Evolutionary conservation across 2,797 vertebrate species (phyloP).

Genomic region (Xiphophorus birchmanni): DNA sequence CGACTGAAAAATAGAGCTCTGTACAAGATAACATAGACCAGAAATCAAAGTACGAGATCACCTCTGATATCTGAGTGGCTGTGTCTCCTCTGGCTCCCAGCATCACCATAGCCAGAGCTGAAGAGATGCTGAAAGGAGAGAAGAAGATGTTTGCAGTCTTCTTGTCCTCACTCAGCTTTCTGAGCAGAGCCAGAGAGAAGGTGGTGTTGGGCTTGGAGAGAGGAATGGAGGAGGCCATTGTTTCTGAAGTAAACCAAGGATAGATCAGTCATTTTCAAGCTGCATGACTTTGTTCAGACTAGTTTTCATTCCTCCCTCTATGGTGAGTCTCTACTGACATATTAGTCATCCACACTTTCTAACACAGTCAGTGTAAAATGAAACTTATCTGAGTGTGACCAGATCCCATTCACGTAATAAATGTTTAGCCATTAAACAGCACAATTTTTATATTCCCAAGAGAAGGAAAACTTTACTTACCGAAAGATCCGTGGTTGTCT

Average conservation of each 20-base stretch:
- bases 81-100: slow-evolving; percentile 86
- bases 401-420: not conserved
- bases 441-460: not conserved
- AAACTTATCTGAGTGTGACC: not conserved
- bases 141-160: slow-evolving; percentile 82
- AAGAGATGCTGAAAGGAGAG: slow-evolving; percentile 85
- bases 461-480: not conserved
- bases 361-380: not conserved
- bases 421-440: not conserved
- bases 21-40: not conserved
- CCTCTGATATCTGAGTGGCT: slow-evolving; percentile 85
- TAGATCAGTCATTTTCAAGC: not conserved
- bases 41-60: slow-evolving; percentile 7
- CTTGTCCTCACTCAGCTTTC: slow-evolving; percentile 69
- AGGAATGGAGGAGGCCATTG: slow-evolving; percentile 17
- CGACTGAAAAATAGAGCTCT: not conserved
- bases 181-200: slow-evolving; percentile 82
- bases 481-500: not conserved
- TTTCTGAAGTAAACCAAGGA: slow-evolving; percentile 5
- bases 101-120: slow-evolving; percentile 86
- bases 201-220: slow-evolving; percentile 71
- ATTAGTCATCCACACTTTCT: not conserved
- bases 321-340: not conserved
- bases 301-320: not conserved
- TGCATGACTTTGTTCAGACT: not conserved